Base-by-base conservation (phyloP, 2,888 invertebrate genomes). In the Yponomeuta cagnagella region DNA sequence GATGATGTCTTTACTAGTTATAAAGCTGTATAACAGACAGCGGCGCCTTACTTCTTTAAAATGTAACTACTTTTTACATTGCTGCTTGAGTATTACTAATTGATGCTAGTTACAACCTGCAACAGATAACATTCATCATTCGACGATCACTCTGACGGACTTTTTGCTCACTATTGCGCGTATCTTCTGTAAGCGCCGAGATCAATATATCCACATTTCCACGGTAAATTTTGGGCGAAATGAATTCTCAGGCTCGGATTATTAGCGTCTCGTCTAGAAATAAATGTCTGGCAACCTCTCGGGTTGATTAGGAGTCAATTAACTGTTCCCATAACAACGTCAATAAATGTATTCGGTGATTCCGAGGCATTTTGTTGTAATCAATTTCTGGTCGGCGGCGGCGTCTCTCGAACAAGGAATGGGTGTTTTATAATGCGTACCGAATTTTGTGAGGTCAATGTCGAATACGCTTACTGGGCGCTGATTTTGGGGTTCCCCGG, bases 351-450 rank as follows among this genome's bases (percentile, higher is more conserved):
- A 83, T 87, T 86, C 84, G 86, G 88, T 88, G 87, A 89, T 90
- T 89, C 85, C 85, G 82, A 83, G 83, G 89, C 87, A 90, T 91
- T 91, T 90, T 90, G 88, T 90, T 85, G 87, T 90, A 92, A 92
- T 92, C 90, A 92, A 90, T 90, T 88, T 88, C 84, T 82, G 85
- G 82, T 81, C 43, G 90, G 82, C 90, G 91, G 91, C 90, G 80
- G 79, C 87, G 89, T 90, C 89, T 91, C 87, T 84, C 78, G 80
- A 80, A 79, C 82, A 82, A 85, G 85, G 84, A 87, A 89, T 88
- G 85, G 82, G 77, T 74, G 79, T 86, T 91, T 91, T 91, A 91
- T 90, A 89, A 84, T 37, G 90, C 91, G 90, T 86, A 86, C 88
- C 90, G 87, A 92, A 92, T 92, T 86, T 82, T 79, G 84, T 86